Base-by-base conservation (phyloP, 2,888 invertebrate species). In the Drosophila ustulata region DNA sequence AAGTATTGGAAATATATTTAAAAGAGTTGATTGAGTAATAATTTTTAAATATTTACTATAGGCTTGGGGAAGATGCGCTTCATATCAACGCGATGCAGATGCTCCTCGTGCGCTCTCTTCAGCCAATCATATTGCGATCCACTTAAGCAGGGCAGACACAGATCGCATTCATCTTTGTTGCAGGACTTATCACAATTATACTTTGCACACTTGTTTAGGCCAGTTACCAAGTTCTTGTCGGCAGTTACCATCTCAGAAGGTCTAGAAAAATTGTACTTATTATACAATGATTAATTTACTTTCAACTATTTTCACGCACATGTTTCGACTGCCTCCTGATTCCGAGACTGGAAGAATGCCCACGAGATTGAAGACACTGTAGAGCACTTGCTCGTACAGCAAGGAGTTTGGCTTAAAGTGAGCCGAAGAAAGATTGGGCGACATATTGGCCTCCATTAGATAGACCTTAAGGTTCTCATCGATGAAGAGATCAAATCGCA, bases 371-470 rank as follows among this genome's bases (percentile, higher is more conserved):
- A 98, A 94, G 30, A 97, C 90, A 92, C 96, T 97, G 91, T 96
- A 98, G 9, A 99, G 88, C 0, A 99, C 96, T 93, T 99, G 98
- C 88, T 98, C 97, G 89, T 99, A 99, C 0, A 99, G 92, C 30
- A 97, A 92, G 71, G 95, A 94, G 92, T 99, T 99, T 0, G 95
- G 96, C n/a, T 96, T 95, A 91, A 96, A 99, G 92, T 99, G 98
- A 0, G 96, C 96, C 0, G 98, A 98, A 0, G 98, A 98, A 65
- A 99, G 93, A 93, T 99, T 99, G 0, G 99, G 99, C 11, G 98
- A 98, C 99, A 99, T 99, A 90, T 99, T 99, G 0, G 98, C 98
- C 93, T 99, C 99, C 94, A 99, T 95, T 5, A 98, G 93, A 88
- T 95, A 96, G 0, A 98, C 96, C 52, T 96, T 96, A 0, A 99